Evolutionary conservation across 1,140 invertebrate genomes (phyloP), one percentile per base, ranked within the genome.

Genomic region (Solen grandis): DNA sequence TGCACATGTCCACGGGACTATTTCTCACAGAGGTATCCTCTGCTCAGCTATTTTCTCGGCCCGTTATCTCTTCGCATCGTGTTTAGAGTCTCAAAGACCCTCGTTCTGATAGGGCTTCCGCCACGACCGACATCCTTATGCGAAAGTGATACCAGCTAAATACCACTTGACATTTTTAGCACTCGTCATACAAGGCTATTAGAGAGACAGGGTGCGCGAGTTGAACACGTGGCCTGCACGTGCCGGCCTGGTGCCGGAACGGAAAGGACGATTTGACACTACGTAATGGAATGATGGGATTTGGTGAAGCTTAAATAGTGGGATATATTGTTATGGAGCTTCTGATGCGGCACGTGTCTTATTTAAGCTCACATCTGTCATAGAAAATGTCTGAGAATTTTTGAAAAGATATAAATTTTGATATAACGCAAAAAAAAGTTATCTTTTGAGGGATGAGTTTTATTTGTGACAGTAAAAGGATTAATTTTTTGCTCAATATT

Each of bases 201-300:
- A 78, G 25, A 50, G 54, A 31, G 50, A 63, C 75, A 69, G 29
- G 60, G 63, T 38, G 62, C 75, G 75, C 46, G n/a, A 41, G 41
- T 33, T 57, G 55, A 41, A 46, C 75, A 78, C 65, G 65, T 78
- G 75, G 41, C 50, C 0, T 38, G 52, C 75, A 78, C 75, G 75
- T 69, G 75, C 46, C 4, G 10, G 22, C 5, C 31, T 25, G 36
- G 33, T 33, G 52, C 14, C 27, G 41, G 13, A 41, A 25, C 75
- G 75, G 75, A 78, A 78, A 65, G 41, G 33, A 68, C 29, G 52
- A 78, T 78, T 78, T 68, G 38, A 69, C 75, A 62, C 63, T 22
- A 69, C 41, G 36, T 60, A 25, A 68, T 50, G 75, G 54, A 38
- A 69, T 14, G 8, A 50, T 5, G 27, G 13, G 50, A 54, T 36